Evolutionary conservation across 2,797 vertebrate species (phyloP), one percentile per base, ranked within the genome.

Genomic region (Coregonus suidteri): DNA sequence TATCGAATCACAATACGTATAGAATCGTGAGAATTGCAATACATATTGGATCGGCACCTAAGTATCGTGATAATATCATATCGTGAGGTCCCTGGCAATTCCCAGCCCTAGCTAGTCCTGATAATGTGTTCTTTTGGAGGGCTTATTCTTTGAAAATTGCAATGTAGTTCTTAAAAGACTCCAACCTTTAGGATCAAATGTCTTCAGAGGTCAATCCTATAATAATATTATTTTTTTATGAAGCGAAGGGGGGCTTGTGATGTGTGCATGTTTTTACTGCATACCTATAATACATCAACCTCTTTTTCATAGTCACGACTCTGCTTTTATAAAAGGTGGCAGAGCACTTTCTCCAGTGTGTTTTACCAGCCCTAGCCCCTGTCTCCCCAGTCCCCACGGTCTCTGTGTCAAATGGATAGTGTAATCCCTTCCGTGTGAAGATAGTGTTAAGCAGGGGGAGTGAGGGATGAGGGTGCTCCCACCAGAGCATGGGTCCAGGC

Each of bases 361-460:
- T 77, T 81, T n/a, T 52, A 51, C 25, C 4, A 75, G 30, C 52
- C 30, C 66, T 4, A 51, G 51, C 66, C 74, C 73, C 64, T 69
- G 20, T 34, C 65, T 67, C 65, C 20, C 9, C 20, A 51, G 74
- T 74, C 30, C 75, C n/a, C 62, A 34, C 15, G 59, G 6, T 66
- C 69, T 75, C 74, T 11, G 14, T 20, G 64, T 75, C 37, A 66
- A 75, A 70, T 69, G 18, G 75, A 85, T 79, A 35, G 74, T 83
- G 79, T 82, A 78, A 86, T 85, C 77, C 11, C 77, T 77, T 84
- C 84, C 59, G 54, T 69, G 51, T 51, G 62, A 83, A 83, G 69
- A 79, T 73, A 59, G 73, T 69, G 79, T 74, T 81, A 54, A 64
- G 20, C 6, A 11, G 59, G 59, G 9, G 20, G 59, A 59, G 56